Evolutionary conservation across 2,113 vertebrate species (phyloP).

Genomic region (Echinops telfairi): DNA sequence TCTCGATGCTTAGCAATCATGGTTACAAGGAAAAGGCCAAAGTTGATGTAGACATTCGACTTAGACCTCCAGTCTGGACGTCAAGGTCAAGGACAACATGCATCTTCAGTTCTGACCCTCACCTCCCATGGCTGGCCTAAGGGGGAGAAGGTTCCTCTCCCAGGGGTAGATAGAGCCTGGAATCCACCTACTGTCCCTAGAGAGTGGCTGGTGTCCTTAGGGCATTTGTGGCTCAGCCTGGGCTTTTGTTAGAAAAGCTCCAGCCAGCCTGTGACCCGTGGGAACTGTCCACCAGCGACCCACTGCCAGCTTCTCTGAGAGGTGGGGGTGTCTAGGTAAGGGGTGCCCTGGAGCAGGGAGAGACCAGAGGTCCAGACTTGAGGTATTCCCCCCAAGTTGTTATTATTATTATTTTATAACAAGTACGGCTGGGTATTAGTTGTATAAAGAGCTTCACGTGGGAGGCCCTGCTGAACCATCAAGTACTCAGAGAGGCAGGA

Average conservation of each 20-base stretch:
- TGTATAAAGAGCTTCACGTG: background rate
- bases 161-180: no score
- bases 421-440: accelerated
- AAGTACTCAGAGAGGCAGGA: background rate
- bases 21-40: background rate
- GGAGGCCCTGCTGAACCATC: background rate
- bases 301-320: background rate
- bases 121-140: accelerated
- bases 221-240: background rate
- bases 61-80: background rate
- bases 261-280: background rate
- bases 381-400: no score
- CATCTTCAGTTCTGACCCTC: accelerated
- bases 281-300: background rate
- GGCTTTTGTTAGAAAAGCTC: background rate
- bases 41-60: background rate
- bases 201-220: background rate
- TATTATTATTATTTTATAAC: no score
- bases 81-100: background rate
- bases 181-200: no score
- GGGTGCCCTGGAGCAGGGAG: background rate
- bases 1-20: background rate
- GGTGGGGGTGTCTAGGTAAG: background rate
- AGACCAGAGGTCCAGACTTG: background rate
- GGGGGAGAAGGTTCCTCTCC: background rate